Conservation (phyloP, 2,113 vertebrate genomes). For the Numida meleagris region DNA sequence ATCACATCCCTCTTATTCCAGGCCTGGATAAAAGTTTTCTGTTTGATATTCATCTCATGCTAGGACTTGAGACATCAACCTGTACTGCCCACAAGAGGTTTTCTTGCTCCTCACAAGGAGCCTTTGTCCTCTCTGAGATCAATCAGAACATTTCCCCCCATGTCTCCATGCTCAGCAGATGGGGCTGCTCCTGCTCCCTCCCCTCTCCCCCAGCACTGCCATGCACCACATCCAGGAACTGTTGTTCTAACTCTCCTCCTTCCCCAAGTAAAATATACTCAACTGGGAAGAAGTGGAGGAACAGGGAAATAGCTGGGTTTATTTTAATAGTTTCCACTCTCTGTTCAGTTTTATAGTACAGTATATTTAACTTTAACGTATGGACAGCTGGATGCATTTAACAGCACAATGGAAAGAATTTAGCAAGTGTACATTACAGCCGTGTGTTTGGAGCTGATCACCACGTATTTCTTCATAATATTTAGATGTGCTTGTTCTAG, state of each 20-base stretch:
- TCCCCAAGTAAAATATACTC: conserved; percentile 70
- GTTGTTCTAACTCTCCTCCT: conserved; percentile 49
- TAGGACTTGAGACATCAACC: not conserved
- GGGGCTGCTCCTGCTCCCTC: not conserved
- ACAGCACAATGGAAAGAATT: conserved; percentile 74
- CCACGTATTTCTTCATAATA: conserved; percentile 59
- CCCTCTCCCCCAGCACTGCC: not conserved
- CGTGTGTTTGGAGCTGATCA: conserved; percentile 54
- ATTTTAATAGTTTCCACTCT: conserved; percentile 78
- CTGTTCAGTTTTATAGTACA: conserved; percentile 67
- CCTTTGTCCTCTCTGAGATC: not conserved
- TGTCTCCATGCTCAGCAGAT: not conserved
- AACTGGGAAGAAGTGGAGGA: conserved; percentile 27
- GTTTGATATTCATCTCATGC: not conserved
- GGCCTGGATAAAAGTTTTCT: not conserved
- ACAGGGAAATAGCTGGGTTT: conserved; percentile 63
- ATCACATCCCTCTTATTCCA: not conserved
- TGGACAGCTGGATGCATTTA: conserved; percentile 77
- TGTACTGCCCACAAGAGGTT: not conserved
- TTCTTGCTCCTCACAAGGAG: not conserved
- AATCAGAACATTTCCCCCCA: not conserved
- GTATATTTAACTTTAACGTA: conserved; percentile 74
- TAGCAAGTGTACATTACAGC: conserved; percentile 66
- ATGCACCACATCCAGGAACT: conserved; percentile 52
- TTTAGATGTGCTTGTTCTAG: conserved; percentile 50